Percentiles rank a stretch among this genome's conserved stretches.
phyloP scores from a whole-genome alignment of 2,797 vertebrate genomes.

The Halcyon smyrnensis region DNA sequence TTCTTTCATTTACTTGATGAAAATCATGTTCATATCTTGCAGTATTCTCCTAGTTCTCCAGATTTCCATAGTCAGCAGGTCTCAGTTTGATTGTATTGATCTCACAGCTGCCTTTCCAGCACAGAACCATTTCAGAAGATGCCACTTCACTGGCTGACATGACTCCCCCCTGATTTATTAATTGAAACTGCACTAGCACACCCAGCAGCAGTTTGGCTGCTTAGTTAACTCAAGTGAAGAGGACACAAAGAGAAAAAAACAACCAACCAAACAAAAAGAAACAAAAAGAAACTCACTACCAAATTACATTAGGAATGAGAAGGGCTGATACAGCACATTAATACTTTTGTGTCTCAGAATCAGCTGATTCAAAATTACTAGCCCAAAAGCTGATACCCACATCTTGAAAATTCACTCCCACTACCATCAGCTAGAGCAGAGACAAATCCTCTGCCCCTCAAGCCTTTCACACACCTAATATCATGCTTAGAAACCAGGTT shows the following conservation, averaged over 20 bases:
- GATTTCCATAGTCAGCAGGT: neutral
- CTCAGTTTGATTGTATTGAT: neutral
- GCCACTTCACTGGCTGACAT: neutral
- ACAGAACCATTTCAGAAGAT: neutral
- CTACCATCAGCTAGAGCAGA: neutral
- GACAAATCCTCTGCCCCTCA: neutral
- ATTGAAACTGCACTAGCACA: constrained; percentile 24
- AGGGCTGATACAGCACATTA: neutral
- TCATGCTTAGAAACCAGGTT: neutral
- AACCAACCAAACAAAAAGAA: too few relatives aligned
- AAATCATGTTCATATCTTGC: neutral
- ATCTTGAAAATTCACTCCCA: neutral
- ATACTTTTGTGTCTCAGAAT: neutral
- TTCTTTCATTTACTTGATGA: neutral
- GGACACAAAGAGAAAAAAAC: neutral
- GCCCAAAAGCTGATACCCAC: neutral
- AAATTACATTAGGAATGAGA: neutral
- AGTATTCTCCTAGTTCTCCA: neutral
- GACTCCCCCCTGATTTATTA: neutral
- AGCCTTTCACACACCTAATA: neutral
- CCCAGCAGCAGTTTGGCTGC: neutral
- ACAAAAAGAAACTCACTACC: too few relatives aligned
- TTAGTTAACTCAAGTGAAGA: neutral
- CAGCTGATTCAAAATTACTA: neutral
- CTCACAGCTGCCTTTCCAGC: constrained; percentile 37